Base-by-base conservation (phyloP, 1,140 invertebrate species). In the Piezodorus guildinii region DNA sequence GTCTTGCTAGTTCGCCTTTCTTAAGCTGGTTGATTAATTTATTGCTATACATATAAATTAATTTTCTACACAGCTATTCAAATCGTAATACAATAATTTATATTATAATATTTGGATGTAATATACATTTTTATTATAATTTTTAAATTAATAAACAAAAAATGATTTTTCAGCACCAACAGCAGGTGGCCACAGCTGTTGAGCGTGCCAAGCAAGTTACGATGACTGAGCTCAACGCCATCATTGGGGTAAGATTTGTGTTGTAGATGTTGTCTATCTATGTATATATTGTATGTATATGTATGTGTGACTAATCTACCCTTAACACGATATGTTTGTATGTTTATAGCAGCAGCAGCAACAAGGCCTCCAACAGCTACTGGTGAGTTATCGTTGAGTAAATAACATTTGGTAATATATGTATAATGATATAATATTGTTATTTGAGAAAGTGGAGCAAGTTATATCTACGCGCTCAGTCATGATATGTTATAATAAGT, bases 151-250 rank as follows among this genome's bases (percentile, higher is more conserved):
- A n/a, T n/a, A n/a, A 39, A 39, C 6, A 39, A 44, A 46, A 17
- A 12, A n/a, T 17, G 6, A 10, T 58, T 1, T 69, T 73, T 17
- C 76, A 86, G 80, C 96, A 98, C 76, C 95, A 98, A 75, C 91
- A 95, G 78, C 94, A 97, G 79, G 95, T 98, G 63, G 91, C 94
- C n/a, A 88, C 90, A 66, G 95, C 96, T 3, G 91, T 98, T 54
- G 96, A 99, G 77, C 80, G 96, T 73, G 96, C 96, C 67, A 98
- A 99, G 79, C 94, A 98, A 81, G 92, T 99, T 69, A 97, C 94
- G 69, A 97, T 97, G 93, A 90, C 93, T 56, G 94, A 98, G 78
- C 81, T 98, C 56, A 96, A 97, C 75, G 85, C 91, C 62, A 94
- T 95, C 71, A 93, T 94, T 74, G 90, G 90, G 82, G 91, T 95